Percentiles rank a stretch among this genome's conserved stretches.
Conservation (phyloP, 2,113 vertebrate species). For the Furnarius figulus region DNA sequence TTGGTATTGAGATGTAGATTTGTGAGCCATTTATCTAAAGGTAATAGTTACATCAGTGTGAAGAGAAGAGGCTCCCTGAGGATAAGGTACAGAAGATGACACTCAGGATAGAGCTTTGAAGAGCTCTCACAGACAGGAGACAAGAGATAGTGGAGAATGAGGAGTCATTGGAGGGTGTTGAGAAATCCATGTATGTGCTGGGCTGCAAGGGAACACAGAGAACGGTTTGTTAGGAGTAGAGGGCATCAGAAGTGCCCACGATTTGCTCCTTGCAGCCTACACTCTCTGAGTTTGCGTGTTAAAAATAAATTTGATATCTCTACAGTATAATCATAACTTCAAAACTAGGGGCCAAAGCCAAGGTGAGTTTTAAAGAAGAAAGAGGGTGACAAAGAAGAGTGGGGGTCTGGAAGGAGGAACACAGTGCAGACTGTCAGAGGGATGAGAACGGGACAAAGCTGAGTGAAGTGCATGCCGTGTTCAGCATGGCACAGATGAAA, state of each 20-base stretch:
- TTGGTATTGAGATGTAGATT: slow-evolving; percentile 55
- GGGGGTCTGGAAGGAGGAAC: background rate
- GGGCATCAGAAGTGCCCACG: background rate
- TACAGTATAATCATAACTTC: background rate
- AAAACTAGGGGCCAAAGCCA: background rate
- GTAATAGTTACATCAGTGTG: slow-evolving; percentile 28
- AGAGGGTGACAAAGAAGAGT: background rate
- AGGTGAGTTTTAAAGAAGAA: background rate
- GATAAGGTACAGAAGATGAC: slow-evolving; percentile 39
- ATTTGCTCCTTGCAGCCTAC: background rate
- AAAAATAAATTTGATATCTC: background rate
- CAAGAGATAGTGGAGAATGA: background rate
- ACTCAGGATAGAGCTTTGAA: slow-evolving; percentile 34
- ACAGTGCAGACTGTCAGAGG: background rate
- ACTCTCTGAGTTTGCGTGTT: background rate
- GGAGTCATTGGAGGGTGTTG: background rate
- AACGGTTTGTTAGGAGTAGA: background rate
- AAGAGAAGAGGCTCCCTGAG: slow-evolving; percentile 27
- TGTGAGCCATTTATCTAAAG: slow-evolving; percentile 16
- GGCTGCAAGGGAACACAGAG: background rate
- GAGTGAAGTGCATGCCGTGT: background rate
- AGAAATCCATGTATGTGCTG: background rate
- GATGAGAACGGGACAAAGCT: background rate
- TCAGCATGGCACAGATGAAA: background rate
- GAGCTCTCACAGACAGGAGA: background rate